These are phyloP conservation scores for Aelia acuminata DNA, from an alignment of 2,888 invertebrate genomes.

Conservation along the genomic window DNA sequence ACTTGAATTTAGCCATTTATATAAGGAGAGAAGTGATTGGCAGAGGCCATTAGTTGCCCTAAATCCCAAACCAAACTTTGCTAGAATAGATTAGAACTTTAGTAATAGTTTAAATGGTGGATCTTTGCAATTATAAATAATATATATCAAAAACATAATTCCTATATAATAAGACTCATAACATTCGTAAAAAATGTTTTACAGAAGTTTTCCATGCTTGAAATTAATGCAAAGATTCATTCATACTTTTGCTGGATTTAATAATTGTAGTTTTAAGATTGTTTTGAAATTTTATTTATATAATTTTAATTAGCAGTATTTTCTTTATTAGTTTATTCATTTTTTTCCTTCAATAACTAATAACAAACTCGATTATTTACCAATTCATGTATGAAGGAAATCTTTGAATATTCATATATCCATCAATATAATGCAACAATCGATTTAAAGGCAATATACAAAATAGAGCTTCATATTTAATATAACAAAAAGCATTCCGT, in stretches of 20 bases:
- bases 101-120: not conserved
- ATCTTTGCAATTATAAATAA: not conserved
- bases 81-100: not conserved
- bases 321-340: not conserved
- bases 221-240: not conserved
- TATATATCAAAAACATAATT: not conserved
- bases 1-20: not conserved
- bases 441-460: too few relatives aligned
- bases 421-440: too few relatives aligned
- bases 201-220: not conserved
- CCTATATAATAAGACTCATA: not conserved
- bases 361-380: too few relatives aligned
- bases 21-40: not conserved
- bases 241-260: not conserved
- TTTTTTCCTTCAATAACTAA: too few relatives aligned
- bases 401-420: too few relatives aligned
- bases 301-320: not conserved
- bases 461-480: too few relatives aligned
- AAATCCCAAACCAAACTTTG: not conserved
- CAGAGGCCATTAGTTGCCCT: not conserved
- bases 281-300: not conserved
- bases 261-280: slow-evolving; percentile 4
- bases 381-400: too few relatives aligned
- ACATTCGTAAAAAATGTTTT: not conserved
- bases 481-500: too few relatives aligned